Percentiles rank a stretch among this genome's conserved stretches.
Conservation (phyloP, 1,140 invertebrate genomes). For the Ostrea edulis region DNA sequence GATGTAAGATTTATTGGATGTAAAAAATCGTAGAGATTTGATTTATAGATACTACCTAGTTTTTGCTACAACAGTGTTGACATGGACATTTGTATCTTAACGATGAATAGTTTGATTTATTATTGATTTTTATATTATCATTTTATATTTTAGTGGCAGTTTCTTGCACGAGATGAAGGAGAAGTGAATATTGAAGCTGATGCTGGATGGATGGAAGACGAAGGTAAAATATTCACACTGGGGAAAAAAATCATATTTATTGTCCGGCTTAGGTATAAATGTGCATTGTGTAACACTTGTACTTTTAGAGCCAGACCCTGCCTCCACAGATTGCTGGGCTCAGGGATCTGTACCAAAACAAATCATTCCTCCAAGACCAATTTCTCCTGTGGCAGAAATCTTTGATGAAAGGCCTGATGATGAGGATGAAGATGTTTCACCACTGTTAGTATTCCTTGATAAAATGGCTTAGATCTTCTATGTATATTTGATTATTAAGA, state of each 20-base stretch:
- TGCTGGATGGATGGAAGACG: constrained; percentile 75
- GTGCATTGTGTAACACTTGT: constrained; percentile 2
- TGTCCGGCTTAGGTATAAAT: background rate
- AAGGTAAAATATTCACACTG: constrained; percentile 65
- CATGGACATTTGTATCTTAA: background rate
- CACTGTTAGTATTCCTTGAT: background rate
- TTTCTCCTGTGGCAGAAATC: constrained; percentile 57
- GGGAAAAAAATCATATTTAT: background rate
- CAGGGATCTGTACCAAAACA: constrained; percentile 77
- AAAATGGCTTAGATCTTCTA: no score
- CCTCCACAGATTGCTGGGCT: constrained; percentile 78
- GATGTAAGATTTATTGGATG: constrained; percentile 69
- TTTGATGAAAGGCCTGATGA: constrained; percentile 57
- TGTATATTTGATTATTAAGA: no score
- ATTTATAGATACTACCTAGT: background rate
- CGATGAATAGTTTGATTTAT: background rate
- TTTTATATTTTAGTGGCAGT: constrained; percentile 74
- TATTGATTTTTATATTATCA: background rate
- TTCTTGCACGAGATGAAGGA: constrained; percentile 76
- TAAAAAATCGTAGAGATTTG: background rate
- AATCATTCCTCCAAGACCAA: constrained; percentile 55
- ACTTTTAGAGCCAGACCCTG: constrained; percentile 76
- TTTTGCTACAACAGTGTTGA: background rate
- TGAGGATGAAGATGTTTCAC: constrained; percentile 44
- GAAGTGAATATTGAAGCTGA: constrained; percentile 68